Evolutionary conservation across 1,140 invertebrate species (phyloP).

Genomic region (Palaemon carinicauda): DNA sequence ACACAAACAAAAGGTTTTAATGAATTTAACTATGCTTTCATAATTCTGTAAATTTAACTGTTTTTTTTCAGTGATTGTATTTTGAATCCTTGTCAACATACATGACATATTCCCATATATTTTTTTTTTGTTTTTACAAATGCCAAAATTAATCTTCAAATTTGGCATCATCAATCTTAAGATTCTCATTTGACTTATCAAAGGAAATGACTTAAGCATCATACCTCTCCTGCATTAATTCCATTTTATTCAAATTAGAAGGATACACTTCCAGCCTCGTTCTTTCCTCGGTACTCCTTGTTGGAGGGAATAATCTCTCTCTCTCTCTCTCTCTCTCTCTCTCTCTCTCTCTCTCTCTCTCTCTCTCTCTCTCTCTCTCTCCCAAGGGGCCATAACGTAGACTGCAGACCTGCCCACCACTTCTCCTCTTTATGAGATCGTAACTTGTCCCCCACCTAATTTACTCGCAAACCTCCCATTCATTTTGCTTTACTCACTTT

Average conservation of each 20-base stretch:
- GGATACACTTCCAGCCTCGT: neutral
- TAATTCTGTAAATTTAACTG: too few species aligned
- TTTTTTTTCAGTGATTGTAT: too few species aligned
- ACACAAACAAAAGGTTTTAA: too few species aligned
- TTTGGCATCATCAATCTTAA: too few species aligned
- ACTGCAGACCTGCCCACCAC: slow-evolving; percentile 23
- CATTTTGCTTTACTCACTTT: slow-evolving; percentile 16
- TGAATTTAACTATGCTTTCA: too few species aligned
- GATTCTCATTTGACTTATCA: too few species aligned
- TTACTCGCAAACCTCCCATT: slow-evolving; percentile 21
- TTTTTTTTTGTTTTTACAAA: too few species aligned
- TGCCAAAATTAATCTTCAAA: too few species aligned
- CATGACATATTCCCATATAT: too few species aligned
- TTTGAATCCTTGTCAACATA: too few species aligned
- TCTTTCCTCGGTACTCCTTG: neutral
- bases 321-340: neutral
- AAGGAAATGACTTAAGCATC: too few species aligned
- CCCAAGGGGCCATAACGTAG: slow-evolving; percentile 5
- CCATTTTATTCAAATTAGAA: neutral
- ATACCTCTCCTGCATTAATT: too few species aligned
- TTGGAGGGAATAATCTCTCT: neutral
- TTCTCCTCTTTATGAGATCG: slow-evolving; percentile 42
- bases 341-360: neutral
- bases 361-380: slow-evolving; percentile 2
- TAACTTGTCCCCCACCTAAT: slow-evolving; percentile 33